These are phyloP conservation scores for Tuberolachnus salignus DNA, from an alignment of 2,888 invertebrate species.

Conservation along the genomic window DNA sequence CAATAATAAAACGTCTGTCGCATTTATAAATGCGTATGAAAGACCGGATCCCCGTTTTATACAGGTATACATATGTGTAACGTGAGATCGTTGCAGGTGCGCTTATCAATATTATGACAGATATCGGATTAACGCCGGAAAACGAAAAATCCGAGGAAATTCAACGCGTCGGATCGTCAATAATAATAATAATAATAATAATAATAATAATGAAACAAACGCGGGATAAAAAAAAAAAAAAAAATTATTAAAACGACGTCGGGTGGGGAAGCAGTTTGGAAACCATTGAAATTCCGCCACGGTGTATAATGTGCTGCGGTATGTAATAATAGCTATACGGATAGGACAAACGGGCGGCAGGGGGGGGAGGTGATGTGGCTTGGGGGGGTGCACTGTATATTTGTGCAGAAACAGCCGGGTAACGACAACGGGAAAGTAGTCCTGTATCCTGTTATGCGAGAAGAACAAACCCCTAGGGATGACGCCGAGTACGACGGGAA, in stretches of 20 bases:
- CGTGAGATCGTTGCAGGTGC: constrained; percentile 46
- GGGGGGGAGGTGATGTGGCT: constrained; percentile 39
- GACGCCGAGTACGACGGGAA: background rate
- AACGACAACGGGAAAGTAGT: constrained; percentile 12
- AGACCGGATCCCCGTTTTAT: constrained; percentile 16
- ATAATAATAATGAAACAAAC: background rate
- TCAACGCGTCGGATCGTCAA: background rate
- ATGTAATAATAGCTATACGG: constrained; percentile 24
- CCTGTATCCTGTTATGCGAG: constrained; percentile 1
- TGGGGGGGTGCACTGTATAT: too few relatives aligned
- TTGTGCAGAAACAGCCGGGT: constrained; percentile 1
- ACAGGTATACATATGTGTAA: background rate
- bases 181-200: constrained; percentile 22
- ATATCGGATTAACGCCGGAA: constrained; percentile 17
- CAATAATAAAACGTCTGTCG: background rate
- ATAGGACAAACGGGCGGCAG: constrained; percentile 1
- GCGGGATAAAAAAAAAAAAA: background rate
- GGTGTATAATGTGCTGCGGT: background rate
- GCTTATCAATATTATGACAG: constrained; percentile 52
- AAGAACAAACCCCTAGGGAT: background rate
- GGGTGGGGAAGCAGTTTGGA: background rate
- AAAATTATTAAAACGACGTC: too few relatives aligned
- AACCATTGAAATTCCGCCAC: constrained; percentile 36
- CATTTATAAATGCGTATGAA: background rate
- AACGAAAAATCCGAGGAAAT: constrained; percentile 16